phyloP scores from a whole-genome alignment of 2,888 invertebrate genomes.

The Tineola bisselliella region DNA sequence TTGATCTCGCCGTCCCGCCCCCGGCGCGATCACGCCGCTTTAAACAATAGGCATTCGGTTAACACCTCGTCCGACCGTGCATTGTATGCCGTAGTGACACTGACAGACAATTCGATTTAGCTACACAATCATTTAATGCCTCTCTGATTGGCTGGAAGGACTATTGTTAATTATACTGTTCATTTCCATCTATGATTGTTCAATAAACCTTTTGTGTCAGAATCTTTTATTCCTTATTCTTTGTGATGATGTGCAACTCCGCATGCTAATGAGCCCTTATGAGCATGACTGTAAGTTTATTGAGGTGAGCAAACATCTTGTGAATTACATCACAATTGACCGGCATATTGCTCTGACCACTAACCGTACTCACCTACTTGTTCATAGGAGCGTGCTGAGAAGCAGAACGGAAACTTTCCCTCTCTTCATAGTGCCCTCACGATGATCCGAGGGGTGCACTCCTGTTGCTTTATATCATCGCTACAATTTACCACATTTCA shows the following conservation, averaged over 20 bases:
- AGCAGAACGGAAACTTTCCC: constrained; percentile 61
- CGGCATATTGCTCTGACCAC: constrained; percentile 57
- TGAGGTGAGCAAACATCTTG: constrained; percentile 55
- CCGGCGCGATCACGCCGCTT: constrained; percentile 22
- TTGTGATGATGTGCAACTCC: neutral
- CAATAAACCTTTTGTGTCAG: neutral
- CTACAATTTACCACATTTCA: neutral
- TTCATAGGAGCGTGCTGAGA: constrained; percentile 48
- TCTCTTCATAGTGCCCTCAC: constrained; percentile 35
- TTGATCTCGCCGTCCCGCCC: constrained; percentile 36
- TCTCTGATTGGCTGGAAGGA: constrained; percentile 10
- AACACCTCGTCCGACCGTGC: constrained; percentile 36
- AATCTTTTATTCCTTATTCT: neutral
- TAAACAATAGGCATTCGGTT: constrained; percentile 40
- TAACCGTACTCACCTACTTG: constrained; percentile 63
- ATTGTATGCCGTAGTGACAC: constrained; percentile 25
- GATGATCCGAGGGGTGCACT: neutral
- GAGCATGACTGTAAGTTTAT: constrained; percentile 32
- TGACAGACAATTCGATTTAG: constrained; percentile 16
- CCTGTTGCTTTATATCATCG: neutral
- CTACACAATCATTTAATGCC: constrained; percentile 6
- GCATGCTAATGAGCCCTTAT: neutral
- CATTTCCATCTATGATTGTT: constrained; percentile 7
- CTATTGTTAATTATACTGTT: constrained; percentile 9
- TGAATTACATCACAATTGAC: constrained; percentile 60